A percentile compares a stretch with the other conserved stretches of the same genome.
phyloP scores from a whole-genome alignment of 2,113 vertebrate genomes.

The Carlito syrichta region DNA sequence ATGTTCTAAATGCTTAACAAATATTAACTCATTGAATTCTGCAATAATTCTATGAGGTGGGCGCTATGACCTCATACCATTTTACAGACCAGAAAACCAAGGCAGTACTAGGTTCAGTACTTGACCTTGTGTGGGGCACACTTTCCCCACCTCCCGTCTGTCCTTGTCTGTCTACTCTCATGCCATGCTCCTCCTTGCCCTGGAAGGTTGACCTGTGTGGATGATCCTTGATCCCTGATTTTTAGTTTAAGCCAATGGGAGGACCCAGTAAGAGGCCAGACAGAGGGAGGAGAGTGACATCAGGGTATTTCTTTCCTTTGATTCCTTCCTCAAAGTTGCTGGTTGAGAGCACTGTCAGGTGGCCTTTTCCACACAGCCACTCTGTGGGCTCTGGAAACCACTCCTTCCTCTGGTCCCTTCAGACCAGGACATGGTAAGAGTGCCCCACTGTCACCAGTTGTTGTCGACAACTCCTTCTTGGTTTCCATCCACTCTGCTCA shows the following conservation, averaged over 20 bases:
- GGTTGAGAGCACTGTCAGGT: not conserved
- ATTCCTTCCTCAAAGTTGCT: too few relatives aligned
- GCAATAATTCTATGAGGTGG: not conserved
- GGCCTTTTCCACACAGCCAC: not conserved
- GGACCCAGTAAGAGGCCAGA: not conserved
- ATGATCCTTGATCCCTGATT: not conserved
- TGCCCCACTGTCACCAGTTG: not conserved
- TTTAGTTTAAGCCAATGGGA: not conserved
- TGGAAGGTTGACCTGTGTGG: not conserved
- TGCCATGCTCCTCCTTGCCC: not conserved
- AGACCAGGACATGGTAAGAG: not conserved
- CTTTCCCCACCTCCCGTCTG: not conserved
- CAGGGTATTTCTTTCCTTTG: not conserved
- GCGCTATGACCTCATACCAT: not conserved
- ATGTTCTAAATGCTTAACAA: not conserved
- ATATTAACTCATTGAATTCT: not conserved
- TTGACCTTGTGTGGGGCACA: not conserved
- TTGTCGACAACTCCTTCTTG: not conserved
- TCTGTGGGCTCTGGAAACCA: too few relatives aligned
- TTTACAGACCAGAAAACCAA: not conserved
- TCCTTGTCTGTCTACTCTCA: not conserved
- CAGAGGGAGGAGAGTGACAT: not conserved
- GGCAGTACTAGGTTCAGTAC: not conserved
- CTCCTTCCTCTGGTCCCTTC: not conserved
- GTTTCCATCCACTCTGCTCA: not conserved